Evolutionary conservation across 1,140 invertebrate genomes (phyloP), one percentile per base, ranked within the genome.

Genomic region (Cylas formicarius): DNA sequence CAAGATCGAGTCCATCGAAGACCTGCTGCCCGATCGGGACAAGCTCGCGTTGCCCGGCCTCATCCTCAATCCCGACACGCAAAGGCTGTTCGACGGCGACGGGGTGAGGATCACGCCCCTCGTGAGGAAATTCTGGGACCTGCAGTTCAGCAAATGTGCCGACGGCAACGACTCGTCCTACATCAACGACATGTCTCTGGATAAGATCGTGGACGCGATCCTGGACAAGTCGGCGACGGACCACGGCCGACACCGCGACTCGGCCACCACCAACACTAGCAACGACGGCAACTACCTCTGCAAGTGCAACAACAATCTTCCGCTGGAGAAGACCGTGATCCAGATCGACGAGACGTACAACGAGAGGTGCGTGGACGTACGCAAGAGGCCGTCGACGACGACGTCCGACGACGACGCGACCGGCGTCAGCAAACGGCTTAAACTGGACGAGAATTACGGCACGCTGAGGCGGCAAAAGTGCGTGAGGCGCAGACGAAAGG

Each of bases 1-100:
- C 11, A 62, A 63, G 47, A 52, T 60, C 9, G 56, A 64, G 24
- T 67, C 69, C 52, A 70, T 72, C 1, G 69, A 72, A 7, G 72
- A 73, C 39, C 71, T 73, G 37, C 67, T 74, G 6, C 68, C 70
- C 6, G 71, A 72, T 31, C 68, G 71, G 37, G 61, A 68, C 1
- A 28, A 38, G 17, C 9, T 14, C 11, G 32, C 24, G 11, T 49
- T 45, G 34, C 49, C 53, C 11, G 46, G 50, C 13, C 34, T 45
- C n/a, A 34, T 23, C 19, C 18, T 33, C 20, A 13, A 46, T 19
- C 27, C 21, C 19, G 27, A 22, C 21, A 23, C 14, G n/a, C 19
- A 40, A 48, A 34, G 24, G 10, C 33, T 31, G 16, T 21, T 36
- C 14, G 20, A 43, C 10, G 40, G 46, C 7, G 35, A 50, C 3